Evolutionary conservation across 1,140 invertebrate genomes (phyloP).

Genomic region (Nephotettix cincticeps): DNA sequence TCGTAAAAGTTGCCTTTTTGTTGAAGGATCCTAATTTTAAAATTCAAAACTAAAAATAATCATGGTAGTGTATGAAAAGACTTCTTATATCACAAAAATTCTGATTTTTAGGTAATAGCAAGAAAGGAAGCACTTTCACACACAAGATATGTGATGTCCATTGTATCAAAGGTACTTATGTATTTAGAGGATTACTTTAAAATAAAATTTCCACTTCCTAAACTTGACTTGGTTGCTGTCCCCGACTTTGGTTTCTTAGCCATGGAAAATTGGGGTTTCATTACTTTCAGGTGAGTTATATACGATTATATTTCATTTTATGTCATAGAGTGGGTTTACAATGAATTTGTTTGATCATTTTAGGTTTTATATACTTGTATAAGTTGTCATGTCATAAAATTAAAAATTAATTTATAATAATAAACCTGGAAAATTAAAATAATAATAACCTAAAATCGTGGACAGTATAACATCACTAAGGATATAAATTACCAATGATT

Average conservation of each 20-base stretch:
- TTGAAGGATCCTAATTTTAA: too few species aligned
- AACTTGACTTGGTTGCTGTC: constrained; percentile 65
- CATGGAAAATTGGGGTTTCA: constrained; percentile 81
- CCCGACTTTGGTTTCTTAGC: constrained; percentile 79
- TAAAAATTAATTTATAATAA: too few species aligned
- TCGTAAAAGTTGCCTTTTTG: too few species aligned
- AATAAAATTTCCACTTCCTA: constrained; percentile 64
- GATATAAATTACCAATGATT: too few species aligned
- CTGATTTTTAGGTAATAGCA: constrained; percentile 65
- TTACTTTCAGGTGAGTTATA: constrained; percentile 54
- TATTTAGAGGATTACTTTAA: constrained; percentile 86
- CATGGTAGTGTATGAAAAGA: not conserved
- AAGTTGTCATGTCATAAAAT: too few species aligned
- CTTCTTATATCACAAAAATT: not conserved
- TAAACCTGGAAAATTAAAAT: too few species aligned
- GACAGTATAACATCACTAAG: too few species aligned
- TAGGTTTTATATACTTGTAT: too few species aligned
- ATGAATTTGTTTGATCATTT: not conserved
- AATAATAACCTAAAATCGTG: too few species aligned
- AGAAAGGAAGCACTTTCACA: constrained; percentile 77
- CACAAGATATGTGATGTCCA: constrained; percentile 70
- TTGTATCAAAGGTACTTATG: constrained; percentile 76
- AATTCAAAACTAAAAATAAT: too few species aligned
- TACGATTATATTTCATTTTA: not conserved
- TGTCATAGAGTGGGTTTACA: not conserved